Evolutionary conservation across 2,888 invertebrate genomes (phyloP).

Genomic region (Nemoura dubitans): DNA sequence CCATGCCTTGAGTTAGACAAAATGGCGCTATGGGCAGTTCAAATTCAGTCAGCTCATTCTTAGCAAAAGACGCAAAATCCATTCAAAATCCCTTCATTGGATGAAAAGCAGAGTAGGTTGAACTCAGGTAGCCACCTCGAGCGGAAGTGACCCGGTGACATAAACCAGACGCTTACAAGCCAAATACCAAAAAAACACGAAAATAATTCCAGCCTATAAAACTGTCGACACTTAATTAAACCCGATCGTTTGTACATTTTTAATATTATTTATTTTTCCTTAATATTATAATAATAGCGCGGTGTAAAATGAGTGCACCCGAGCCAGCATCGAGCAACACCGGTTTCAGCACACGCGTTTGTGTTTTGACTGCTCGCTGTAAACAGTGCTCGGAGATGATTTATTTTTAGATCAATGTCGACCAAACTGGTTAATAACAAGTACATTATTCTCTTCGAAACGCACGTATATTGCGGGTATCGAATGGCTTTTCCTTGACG

Average conservation of each 20-base stretch:
- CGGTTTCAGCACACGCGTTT: not conserved
- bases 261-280: not conserved
- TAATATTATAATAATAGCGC: not conserved
- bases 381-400: not conserved
- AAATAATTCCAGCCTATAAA: not conserved
- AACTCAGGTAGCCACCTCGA: no score
- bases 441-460: not conserved
- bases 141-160: not conserved
- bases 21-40: no score
- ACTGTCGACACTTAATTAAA: not conserved
- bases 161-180: not conserved
- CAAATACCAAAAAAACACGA: not conserved
- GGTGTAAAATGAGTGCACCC: not conserved
- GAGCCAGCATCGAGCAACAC: not conserved
- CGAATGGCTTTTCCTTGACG: no score
- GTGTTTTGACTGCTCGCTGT: not conserved
- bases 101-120: no score
- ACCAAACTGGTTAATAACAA: not conserved
- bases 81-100: no score
- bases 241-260: not conserved
- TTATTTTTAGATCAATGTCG: constrained; percentile 12
- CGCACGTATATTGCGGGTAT: no score
- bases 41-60: no score
- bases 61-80: no score
- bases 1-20: no score